Conservation (phyloP, 2,113 vertebrate genomes). For the Callaeas wilsoni region DNA sequence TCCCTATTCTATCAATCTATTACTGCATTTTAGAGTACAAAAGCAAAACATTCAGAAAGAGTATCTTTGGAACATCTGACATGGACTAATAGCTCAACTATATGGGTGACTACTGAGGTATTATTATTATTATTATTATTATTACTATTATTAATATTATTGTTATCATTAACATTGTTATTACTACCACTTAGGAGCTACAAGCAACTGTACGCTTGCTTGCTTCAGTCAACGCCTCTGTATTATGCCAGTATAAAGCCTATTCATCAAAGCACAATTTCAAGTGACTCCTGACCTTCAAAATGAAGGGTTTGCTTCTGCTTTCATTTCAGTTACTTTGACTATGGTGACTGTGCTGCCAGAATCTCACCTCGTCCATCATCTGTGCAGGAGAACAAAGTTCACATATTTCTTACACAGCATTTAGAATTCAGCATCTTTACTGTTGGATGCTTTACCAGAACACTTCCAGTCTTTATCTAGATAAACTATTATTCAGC, state of each 20-base stretch:
- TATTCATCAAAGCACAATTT: conserved; percentile 39
- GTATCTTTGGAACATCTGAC: background rate
- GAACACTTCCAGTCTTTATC: background rate
- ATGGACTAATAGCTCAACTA: background rate
- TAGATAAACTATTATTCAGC: background rate
- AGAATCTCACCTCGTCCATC: background rate
- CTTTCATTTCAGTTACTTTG: conserved; percentile 6
- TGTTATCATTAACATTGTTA: background rate
- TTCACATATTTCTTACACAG: background rate
- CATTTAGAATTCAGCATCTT: background rate
- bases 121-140: background rate
- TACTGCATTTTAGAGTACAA: background rate
- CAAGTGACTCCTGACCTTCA: conserved; percentile 40
- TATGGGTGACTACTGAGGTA: background rate
- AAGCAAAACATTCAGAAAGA: background rate
- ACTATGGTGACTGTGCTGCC: background rate
- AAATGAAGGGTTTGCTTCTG: conserved; percentile 31
- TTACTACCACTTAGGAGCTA: background rate
- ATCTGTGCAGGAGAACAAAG: background rate
- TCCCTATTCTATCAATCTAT: background rate
- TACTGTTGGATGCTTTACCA: background rate
- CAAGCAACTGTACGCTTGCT: background rate
- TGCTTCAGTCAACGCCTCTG: background rate
- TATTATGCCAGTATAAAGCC: background rate
- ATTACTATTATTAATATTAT: background rate